phyloP scores from a whole-genome alignment of 2,888 invertebrate species.

The Alsophila aescularia region DNA sequence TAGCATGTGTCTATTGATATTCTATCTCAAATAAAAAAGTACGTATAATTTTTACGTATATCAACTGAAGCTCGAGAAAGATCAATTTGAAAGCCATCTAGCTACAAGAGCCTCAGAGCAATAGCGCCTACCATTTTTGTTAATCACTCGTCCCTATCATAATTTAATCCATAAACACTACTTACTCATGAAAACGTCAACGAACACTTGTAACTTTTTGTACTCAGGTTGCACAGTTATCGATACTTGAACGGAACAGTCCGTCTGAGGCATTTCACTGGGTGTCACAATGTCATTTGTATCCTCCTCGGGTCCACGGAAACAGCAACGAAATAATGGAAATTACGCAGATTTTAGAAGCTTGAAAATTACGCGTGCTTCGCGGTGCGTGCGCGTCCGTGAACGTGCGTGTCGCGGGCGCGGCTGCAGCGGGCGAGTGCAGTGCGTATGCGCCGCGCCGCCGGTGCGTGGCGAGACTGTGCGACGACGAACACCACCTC shows the following conservation, averaged over 20 bases:
- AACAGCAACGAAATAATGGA: background rate
- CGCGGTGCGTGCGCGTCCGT: background rate
- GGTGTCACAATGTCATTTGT: slow-evolving; percentile 60
- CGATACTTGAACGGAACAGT: slow-evolving; percentile 79
- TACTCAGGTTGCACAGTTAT: slow-evolving; percentile 76
- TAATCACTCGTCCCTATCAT: background rate
- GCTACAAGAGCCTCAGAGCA: too few relatives aligned
- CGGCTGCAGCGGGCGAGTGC: slow-evolving; percentile 45
- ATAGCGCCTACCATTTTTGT: too few relatives aligned
- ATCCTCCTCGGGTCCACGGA: slow-evolving; percentile 41
- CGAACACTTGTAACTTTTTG: slow-evolving; percentile 75
- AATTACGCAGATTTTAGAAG: background rate
- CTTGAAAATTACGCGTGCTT: slow-evolving; percentile 36
- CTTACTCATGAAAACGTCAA: slow-evolving; percentile 84
- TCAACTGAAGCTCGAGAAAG: too few relatives aligned
- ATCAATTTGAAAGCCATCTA: too few relatives aligned
- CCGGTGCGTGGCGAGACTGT: slow-evolving; percentile 73
- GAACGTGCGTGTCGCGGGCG: slow-evolving; percentile 20
- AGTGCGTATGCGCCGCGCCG: slow-evolving; percentile 61
- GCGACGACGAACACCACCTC: slow-evolving; percentile 70
- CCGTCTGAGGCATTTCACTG: slow-evolving; percentile 80
- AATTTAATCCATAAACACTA: slow-evolving; percentile 34
- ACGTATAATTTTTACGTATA: too few relatives aligned
- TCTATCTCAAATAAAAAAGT: too few relatives aligned
- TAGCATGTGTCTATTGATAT: too few relatives aligned